Base-by-base conservation (phyloP, 2,113 vertebrate species). In the Progne subis region DNA sequence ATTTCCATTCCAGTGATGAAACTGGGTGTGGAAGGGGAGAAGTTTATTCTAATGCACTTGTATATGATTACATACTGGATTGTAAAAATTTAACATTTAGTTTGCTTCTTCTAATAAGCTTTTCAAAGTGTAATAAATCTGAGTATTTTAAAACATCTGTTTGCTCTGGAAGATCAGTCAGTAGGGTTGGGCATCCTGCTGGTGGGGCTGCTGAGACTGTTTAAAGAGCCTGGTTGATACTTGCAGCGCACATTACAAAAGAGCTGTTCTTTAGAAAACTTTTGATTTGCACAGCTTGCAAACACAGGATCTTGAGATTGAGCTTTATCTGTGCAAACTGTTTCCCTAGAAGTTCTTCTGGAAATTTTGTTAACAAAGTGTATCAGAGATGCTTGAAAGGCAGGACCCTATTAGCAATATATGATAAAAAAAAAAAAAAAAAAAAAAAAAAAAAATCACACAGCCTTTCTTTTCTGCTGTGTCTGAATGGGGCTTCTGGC, bases 1-100 rank as follows among this genome's bases (percentile, higher is more conserved):
- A 97, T 97, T 97, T 97, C 94, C 96, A 97, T 97, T 97, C 92
- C 93, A 71, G 46, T 91, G 94, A 97, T 94, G 95, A 97, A 96
- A 90, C 34, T 37, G 83, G 86, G 94, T 93, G 92, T 95, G 55
- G 59, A 80, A 29, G 26, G 75, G 78, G 92, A 94, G 84, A 77
- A 96, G 93, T 93, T 97, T 97, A 96, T 96, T 97, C 94, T 93
- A 92, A 82, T 90, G 72, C 29, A 82, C 90, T 98, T 97, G 90
- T 97, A 90, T 97, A 94, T 96, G 61, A 85, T 96, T 95, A 87
- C 70, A 86, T 69, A 77, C 74, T 90, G 96, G 88, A 83, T 11
- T 90, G 90, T 94, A 93, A 95, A 97, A 97, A 86, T 47, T 92
- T 93, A 94, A 92, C 72, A 93, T 97, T 95, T 96, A 83, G 96